These are phyloP conservation scores for Amorpha juglandis DNA, from an alignment of 2,888 invertebrate genomes.

Conservation along the genomic window DNA sequence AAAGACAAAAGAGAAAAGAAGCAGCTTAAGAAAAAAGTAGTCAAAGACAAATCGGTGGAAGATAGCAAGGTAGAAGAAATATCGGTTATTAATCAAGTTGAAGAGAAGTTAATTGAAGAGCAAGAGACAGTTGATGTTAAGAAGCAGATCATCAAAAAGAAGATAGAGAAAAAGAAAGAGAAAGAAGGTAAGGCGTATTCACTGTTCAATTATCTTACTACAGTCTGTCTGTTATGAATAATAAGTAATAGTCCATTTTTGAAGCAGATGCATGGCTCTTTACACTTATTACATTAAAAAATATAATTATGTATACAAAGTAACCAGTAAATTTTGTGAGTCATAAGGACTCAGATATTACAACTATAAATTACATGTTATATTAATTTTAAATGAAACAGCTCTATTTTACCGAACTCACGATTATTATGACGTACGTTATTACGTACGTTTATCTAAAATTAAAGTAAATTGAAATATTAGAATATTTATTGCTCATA, in stretches of 20 bases:
- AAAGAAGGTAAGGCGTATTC: neutral
- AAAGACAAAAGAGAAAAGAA: constrained; percentile 73
- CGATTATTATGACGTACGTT: too few relatives aligned
- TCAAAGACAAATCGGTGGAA: constrained; percentile 46
- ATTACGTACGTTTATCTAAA: too few relatives aligned
- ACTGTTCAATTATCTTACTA: neutral
- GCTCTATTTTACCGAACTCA: too few relatives aligned
- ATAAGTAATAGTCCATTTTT: neutral
- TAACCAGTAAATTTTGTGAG: too few relatives aligned
- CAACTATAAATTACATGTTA: too few relatives aligned
- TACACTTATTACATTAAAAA: neutral
- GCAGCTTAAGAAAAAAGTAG: constrained; percentile 44
- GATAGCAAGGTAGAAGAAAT: constrained; percentile 3
- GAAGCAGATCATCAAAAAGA: constrained; percentile 7
- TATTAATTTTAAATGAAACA: too few relatives aligned
- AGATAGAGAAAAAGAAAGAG: neutral
- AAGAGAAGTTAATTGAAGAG: constrained; percentile 28
- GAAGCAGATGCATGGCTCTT: constrained; percentile 70
- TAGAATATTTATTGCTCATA: too few relatives aligned
- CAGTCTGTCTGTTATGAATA: neutral
- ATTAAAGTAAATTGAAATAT: too few relatives aligned
- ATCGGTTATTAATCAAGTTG: neutral
- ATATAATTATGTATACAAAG: too few relatives aligned
- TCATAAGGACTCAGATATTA: too few relatives aligned
- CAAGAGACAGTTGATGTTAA: neutral